Percentiles rank a stretch among this genome's conserved stretches.
These are phyloP conservation scores for Brachymystax lenok DNA, from an alignment of 2,797 vertebrate species.

Conservation along the genomic window DNA sequence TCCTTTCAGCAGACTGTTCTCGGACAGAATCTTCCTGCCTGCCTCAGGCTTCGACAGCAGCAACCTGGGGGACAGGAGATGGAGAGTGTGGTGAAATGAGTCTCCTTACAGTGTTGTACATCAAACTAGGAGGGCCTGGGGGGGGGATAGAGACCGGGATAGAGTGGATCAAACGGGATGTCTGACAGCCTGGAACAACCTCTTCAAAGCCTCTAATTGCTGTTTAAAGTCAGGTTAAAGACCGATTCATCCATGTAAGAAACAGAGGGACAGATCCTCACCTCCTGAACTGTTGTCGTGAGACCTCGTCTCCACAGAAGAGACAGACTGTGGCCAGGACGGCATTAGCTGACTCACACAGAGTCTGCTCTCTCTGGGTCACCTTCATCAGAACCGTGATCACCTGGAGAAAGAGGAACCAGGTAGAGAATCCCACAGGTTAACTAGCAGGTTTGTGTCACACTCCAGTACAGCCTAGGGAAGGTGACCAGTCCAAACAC, in stretches of 20 bases:
- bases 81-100: no score
- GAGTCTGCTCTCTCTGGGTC: slow-evolving; percentile 66
- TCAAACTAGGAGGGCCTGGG: no score
- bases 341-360: slow-evolving; percentile 58
- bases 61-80: slow-evolving; percentile 57
- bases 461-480: background rate
- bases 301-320: slow-evolving; percentile 93
- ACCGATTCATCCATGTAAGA: background rate
- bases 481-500: background rate
- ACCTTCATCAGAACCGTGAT: slow-evolving; percentile 86
- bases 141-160: no score
- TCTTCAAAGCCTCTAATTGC: background rate
- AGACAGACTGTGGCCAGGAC: slow-evolving; percentile 86
- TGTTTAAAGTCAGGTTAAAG: background rate
- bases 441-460: background rate
- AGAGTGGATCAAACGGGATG: no score
- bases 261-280: slow-evolving; percentile 50
- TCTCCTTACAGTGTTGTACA: background rate
- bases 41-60: slow-evolving; percentile 75
- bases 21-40: slow-evolving; percentile 77
- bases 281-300: slow-evolving; percentile 90
- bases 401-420: slow-evolving; percentile 69
- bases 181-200: background rate
- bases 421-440: no score
- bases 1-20: slow-evolving; percentile 81